Evolutionary conservation across 2,113 vertebrate genomes (phyloP), one percentile per base, ranked within the genome.

Genomic region (Hydrochoerus hydrochaeris): DNA sequence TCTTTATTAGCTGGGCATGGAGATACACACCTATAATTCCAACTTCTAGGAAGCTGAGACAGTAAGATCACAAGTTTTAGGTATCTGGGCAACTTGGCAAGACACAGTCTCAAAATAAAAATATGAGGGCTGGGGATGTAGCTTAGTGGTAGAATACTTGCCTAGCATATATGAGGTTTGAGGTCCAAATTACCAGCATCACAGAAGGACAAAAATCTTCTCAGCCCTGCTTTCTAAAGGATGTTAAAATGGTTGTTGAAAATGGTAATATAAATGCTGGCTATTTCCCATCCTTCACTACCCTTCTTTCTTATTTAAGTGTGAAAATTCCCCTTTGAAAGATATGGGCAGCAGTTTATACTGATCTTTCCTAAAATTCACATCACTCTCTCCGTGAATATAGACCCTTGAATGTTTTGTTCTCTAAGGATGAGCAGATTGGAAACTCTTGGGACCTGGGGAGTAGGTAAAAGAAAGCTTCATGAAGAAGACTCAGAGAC

Each of bases 401-500:
- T 88, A 24, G 71, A 49, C 41, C 71, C 52, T 93, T 81, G 85
- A 52, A 52, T 82, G 82, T 32, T 86, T 85, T 60, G 62, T 78
- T 88, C 89, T 89, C 60, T 38, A 41, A 94, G 77, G 85, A 54
- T 67, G 46, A 95, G 32, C 88, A 96, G 73, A 52, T 12, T 93
- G 63, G 80, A 89, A 84, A 69, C 58, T 86, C 46, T 69, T 63
- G 3, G 28, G 10, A 6, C 12, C 44, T 85, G 11, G 65, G 65
- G 63, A 81, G 11, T 84, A 65, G 71, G 81, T 22, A 54, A 71
- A 96, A 83, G 81, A 86, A 96, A 38, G 46, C 62, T 46, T 46
- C 30, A 5, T 52, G 44, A 49, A 63, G 38, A 96, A 88, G 87
- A 60, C 58, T 85, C 87, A 80, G 44, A 69, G 83, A 46, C 24